Percentiles rank a stretch among this genome's conserved stretches.
Evolutionary conservation across 2,888 invertebrate genomes (phyloP).

Genomic region (Drosophila monieri): DNA sequence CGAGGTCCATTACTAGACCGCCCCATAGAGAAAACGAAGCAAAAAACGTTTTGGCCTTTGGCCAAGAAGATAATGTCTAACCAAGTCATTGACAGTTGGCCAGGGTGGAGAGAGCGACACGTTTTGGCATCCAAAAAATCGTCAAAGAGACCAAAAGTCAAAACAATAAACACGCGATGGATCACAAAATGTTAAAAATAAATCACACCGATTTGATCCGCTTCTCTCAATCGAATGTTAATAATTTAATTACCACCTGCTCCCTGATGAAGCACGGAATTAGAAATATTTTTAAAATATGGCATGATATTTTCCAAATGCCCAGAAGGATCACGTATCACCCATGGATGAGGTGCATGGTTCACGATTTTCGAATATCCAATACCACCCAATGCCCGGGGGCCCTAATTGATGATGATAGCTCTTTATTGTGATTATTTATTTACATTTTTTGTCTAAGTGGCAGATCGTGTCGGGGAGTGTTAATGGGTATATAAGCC

Average conservation of each 20-base stretch:
- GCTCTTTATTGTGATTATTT: constrained; percentile 13
- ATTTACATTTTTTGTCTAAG: constrained; percentile 30
- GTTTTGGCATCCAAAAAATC: constrained; percentile 45
- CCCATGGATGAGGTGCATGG: constrained; percentile 35
- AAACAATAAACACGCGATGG: constrained; percentile 26
- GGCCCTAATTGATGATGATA: constrained; percentile 31
- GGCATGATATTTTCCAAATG: constrained; percentile 11
- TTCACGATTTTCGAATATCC: constrained; percentile 17
- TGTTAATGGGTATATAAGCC: constrained; percentile 6
- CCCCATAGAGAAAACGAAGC: constrained; percentile 7
- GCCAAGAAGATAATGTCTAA: constrained; percentile 54
- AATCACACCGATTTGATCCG: constrained; percentile 14
- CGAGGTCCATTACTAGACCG: too few species aligned
- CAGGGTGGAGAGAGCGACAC: constrained; percentile 19
- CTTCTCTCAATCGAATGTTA: constrained; percentile 14
- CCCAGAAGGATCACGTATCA: constrained; percentile 32
- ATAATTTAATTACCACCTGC: constrained; percentile 41
- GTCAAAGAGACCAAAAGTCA: constrained; percentile 6
- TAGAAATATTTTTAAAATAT: neutral
- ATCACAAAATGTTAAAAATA: constrained; percentile 30
- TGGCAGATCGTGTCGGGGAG: constrained; percentile 28
- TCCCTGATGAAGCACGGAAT: neutral
- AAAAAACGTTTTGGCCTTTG: constrained; percentile 35
- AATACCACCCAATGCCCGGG: constrained; percentile 6
- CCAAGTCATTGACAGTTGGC: constrained; percentile 42